These are phyloP conservation scores for Rhineura floridana DNA, from an alignment of 2,113 vertebrate genomes.

Conservation along the genomic window DNA sequence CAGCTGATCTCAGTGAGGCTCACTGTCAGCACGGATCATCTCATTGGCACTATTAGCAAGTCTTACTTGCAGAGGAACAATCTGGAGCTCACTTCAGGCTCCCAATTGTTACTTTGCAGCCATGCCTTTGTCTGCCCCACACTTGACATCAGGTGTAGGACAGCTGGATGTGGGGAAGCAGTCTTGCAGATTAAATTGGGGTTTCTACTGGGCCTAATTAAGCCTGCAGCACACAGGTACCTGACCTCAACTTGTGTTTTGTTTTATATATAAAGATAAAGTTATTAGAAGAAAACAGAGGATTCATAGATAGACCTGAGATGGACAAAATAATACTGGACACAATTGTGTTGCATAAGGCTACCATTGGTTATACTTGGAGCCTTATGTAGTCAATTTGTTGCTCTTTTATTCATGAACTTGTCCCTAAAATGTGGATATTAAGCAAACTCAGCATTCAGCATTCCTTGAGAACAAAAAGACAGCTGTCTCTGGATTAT, in stretches of 20 bases:
- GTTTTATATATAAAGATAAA: neutral
- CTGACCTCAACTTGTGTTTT: neutral
- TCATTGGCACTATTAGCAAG: too few species aligned
- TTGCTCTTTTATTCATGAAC: neutral
- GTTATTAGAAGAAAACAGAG: neutral
- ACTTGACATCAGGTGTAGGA: too few species aligned
- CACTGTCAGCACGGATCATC: too few species aligned
- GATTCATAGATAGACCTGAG: neutral
- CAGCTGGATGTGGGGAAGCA: too few species aligned
- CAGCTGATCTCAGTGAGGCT: too few species aligned
- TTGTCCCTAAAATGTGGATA: constrained; percentile 3
- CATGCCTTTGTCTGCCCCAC: too few species aligned
- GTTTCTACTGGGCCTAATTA: too few species aligned
- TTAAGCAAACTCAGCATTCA: constrained; percentile 6
- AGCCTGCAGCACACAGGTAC: too few species aligned
- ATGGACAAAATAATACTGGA: neutral
- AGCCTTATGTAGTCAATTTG: neutral
- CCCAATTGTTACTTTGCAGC: too few species aligned
- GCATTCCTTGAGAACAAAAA: neutral
- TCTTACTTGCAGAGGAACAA: too few species aligned
- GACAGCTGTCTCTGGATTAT: constrained; percentile 23
- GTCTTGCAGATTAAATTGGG: too few species aligned
- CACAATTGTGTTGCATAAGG: neutral
- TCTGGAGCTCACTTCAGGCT: too few species aligned
- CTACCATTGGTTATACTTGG: neutral